Evolutionary conservation across 2,888 invertebrate species (phyloP), one percentile per base, ranked within the genome.

Genomic region (Melikaiella ostensackeni): DNA sequence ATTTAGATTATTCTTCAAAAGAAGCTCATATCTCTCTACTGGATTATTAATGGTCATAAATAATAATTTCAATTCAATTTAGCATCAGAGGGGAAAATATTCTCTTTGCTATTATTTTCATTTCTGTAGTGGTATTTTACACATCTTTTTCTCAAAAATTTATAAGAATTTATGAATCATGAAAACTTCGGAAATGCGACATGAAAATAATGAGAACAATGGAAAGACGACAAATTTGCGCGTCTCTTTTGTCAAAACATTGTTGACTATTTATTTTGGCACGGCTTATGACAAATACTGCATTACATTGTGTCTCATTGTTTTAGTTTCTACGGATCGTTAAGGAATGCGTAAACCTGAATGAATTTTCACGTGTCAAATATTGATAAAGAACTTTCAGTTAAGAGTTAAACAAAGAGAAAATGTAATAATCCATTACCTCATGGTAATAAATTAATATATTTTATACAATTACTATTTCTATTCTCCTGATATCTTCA

Each of bases 11-110:
- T 42, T 5, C 11, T 16, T 1, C 8, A 8, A 7, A 64, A 64
- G 38, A 64, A 64, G 6, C 21, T 13, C 38, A 64, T 24, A 27
- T 42, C 13, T 8, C 24, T 16, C 33, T 64, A n/a, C 33, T 62
- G n/a, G n/a, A 19, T 63, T 63, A 63, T 63, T 63, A 21, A 63
- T 55, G 75, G 9, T 76, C 33, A 63, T 73, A 57, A 74, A 74
- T 77, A 80, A 76, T 77, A 80, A 76, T 76, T 42, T 57, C 16
- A 11, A 63, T 59, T 24, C 0, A 59, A 24, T 59, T 59, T 59
- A 13, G 21, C 24, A 57, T 42, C 42, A 55, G 3, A 55, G 9
- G 24, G 27, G 57, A 57, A 13, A 11, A 24, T 16, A n/a, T 50
- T n/a, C 57, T 16, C 5, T 16, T 57, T 57, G 57, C 24, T 24